Percentiles rank a stretch among this genome's conserved stretches.
These are phyloP conservation scores for Girardinus metallicus DNA, from an alignment of 2,797 vertebrate genomes.

Conservation along the genomic window DNA sequence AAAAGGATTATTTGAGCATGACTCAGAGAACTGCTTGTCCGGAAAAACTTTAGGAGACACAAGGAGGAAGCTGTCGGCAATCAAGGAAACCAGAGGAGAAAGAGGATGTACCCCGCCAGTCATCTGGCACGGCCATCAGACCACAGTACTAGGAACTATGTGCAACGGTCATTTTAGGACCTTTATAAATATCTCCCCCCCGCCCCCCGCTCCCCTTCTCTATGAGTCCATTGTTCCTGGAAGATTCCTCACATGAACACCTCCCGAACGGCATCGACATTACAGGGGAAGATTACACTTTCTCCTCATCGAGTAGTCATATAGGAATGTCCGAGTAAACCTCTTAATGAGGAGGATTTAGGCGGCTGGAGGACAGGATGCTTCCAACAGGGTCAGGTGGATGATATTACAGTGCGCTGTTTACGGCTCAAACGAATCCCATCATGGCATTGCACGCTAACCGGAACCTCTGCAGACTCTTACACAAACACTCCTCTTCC, in stretches of 20 bases:
- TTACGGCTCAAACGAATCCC: slow-evolving; percentile 28
- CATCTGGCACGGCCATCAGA: slow-evolving; percentile 58
- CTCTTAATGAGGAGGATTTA: slow-evolving; percentile 15
- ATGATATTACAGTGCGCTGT: slow-evolving; percentile 38
- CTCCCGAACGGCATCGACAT: slow-evolving; percentile 7
- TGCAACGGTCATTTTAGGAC: slow-evolving; percentile 50
- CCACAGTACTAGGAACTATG: slow-evolving; percentile 52
- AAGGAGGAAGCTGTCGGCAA: slow-evolving; percentile 46
- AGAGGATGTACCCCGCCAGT: slow-evolving; percentile 69
- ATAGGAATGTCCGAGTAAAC: slow-evolving; percentile 35
- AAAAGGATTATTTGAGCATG: slow-evolving; percentile 28
- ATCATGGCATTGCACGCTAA: slow-evolving; percentile 28
- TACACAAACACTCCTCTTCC: slow-evolving; percentile 14
- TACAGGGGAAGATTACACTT: slow-evolving; percentile 54
- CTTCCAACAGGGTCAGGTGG: slow-evolving; percentile 43
- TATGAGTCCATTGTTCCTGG: slow-evolving; percentile 74
- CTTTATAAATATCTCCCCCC: slow-evolving; percentile 69
- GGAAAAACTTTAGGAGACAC: slow-evolving; percentile 48
- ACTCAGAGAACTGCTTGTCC: slow-evolving; percentile 40
- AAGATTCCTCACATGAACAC: slow-evolving; percentile 49
- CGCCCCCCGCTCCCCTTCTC: no score
- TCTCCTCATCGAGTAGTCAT: slow-evolving; percentile 47
- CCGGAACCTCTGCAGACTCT: slow-evolving; percentile 34
- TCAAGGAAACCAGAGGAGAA: slow-evolving; percentile 63
- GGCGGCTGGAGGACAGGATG: slow-evolving; percentile 27